Conservation (phyloP, 2,888 invertebrate genomes). For the Cephalotes varians region DNA sequence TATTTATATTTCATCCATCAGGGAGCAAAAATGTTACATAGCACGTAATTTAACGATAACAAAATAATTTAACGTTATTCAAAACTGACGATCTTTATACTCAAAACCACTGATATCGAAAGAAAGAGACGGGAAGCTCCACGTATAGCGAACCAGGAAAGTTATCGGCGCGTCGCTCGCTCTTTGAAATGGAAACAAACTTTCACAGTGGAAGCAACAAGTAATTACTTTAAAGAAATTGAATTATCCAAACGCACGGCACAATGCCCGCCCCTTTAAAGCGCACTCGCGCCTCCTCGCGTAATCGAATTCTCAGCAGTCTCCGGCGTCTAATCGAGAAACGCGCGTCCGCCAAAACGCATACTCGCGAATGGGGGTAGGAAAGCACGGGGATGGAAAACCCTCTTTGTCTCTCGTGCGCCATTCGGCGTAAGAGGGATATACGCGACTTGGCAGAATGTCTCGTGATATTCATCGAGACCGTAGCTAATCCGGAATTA, state of each 20-base stretch:
- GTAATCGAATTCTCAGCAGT: slow-evolving; percentile 75
- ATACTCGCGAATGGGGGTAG: background rate
- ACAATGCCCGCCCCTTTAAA: slow-evolving; percentile 49
- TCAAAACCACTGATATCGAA: slow-evolving; percentile 49
- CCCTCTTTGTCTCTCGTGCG: slow-evolving; percentile 24
- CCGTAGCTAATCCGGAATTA: background rate
- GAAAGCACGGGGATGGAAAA: slow-evolving; percentile 44
- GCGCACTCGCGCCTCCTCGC: slow-evolving; percentile 65
- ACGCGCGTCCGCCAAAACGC: slow-evolving; percentile 51
- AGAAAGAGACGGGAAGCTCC: background rate
- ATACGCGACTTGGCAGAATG: background rate
- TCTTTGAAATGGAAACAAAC: slow-evolving; percentile 70
- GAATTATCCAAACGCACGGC: slow-evolving; percentile 65
- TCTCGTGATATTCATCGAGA: background rate
- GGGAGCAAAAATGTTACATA: background rate
- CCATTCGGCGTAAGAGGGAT: background rate
- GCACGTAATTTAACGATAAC: background rate
- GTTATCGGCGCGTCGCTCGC: slow-evolving; percentile 36
- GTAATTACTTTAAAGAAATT: slow-evolving; percentile 75
- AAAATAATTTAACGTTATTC: background rate
- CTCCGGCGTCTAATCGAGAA: slow-evolving; percentile 68
- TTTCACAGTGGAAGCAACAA: slow-evolving; percentile 71
- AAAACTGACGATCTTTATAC: background rate
- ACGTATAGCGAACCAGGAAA: background rate
- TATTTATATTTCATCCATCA: background rate